phyloP scores from a whole-genome alignment of 1,140 invertebrate genomes.

The Eubasilissa regina region DNA sequence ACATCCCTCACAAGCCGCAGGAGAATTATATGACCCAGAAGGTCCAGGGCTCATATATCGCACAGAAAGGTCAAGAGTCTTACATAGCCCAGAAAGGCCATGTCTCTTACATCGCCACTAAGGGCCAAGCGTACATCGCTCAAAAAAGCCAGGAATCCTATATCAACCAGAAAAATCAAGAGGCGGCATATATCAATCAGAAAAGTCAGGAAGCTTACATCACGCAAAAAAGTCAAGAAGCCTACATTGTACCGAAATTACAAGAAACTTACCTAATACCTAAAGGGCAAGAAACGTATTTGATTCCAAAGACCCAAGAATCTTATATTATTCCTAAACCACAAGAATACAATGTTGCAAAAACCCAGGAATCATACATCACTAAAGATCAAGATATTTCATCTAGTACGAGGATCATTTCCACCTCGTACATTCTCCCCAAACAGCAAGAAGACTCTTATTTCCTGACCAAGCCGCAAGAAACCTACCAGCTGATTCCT shows the following conservation, averaged over 20 bases:
- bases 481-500: conserved; percentile 28
- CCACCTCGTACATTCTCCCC: conserved; percentile 5
- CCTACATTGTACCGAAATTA: conserved; percentile 18
- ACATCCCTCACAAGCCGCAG: conserved; percentile 29
- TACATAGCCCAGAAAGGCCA: conserved; percentile 33
- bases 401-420: neutral
- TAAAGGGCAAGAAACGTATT: conserved; percentile 33
- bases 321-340: conserved; percentile 31
- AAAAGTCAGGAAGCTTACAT: conserved; percentile 29
- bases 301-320: conserved; percentile 38
- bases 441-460: conserved; percentile 26
- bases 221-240: conserved; percentile 9
- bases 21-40: conserved; percentile 32
- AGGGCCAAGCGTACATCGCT: conserved; percentile 36
- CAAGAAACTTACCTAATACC: conserved; percentile 39
- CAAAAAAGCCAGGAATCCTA: conserved; percentile 35
- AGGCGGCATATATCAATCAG: conserved; percentile 21
- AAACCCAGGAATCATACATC: conserved; percentile 28
- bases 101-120: conserved; percentile 31
- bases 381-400: conserved; percentile 20
- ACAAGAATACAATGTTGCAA: conserved; percentile 30
- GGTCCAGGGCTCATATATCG: neutral
- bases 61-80: conserved; percentile 19
- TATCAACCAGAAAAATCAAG: conserved; percentile 40
- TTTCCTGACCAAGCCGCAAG: conserved; percentile 16